A percentile compares a stretch with the other conserved stretches of the same genome.
These are phyloP conservation scores for Polyodon spathula DNA, from an alignment of 2,113 vertebrate genomes.

Conservation along the genomic window DNA sequence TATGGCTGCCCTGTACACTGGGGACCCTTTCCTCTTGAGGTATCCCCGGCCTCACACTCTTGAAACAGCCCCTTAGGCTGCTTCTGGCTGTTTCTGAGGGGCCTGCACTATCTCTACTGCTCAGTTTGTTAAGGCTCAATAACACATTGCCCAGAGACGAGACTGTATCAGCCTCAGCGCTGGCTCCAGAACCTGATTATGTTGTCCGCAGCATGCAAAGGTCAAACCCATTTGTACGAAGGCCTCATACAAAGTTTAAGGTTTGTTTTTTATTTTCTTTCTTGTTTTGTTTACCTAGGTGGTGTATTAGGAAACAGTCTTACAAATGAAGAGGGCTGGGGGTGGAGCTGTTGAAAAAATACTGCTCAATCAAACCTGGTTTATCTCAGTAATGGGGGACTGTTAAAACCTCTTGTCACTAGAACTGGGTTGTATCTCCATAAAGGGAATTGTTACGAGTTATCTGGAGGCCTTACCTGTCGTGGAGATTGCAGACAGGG, in stretches of 20 bases:
- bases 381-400: constrained; percentile 45
- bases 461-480: constrained; percentile 48
- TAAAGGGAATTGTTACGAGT: constrained; percentile 47
- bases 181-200: constrained; percentile 35
- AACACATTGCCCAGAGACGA: no score
- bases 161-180: constrained; percentile 26
- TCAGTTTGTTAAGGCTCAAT: no score
- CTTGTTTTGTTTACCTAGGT: constrained; percentile 6
- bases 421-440: constrained; percentile 37
- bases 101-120: constrained; percentile 59
- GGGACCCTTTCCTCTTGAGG: constrained; percentile 44
- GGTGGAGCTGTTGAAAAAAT: constrained; percentile 42
- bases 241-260: constrained; percentile 1
- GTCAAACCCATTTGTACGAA: no score
- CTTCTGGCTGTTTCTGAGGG: constrained; percentile 43
- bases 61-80: no score
- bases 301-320: no score
- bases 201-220: no score
- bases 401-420: constrained; percentile 34
- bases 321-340: no score
- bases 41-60: constrained; percentile 27
- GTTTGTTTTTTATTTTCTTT: no score
- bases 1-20: constrained; percentile 49
- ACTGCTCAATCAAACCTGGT: constrained; percentile 26
- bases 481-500: constrained; percentile 42